Conservation (phyloP, 2,888 invertebrate genomes). For the Synanthedon formicaeformis region DNA sequence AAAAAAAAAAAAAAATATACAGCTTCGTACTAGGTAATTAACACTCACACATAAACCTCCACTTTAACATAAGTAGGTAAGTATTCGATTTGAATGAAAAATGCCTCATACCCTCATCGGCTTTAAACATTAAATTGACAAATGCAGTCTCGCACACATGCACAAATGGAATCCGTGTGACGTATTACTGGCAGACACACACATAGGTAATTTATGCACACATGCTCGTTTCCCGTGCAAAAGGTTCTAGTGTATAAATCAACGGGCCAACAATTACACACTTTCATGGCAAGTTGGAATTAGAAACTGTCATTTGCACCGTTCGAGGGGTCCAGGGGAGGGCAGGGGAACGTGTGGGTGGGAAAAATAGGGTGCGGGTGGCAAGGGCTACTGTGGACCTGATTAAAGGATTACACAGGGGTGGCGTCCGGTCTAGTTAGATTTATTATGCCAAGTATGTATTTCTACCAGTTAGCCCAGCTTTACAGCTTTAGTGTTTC, state of each 20-base stretch:
- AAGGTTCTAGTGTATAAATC: slow-evolving; percentile 65
- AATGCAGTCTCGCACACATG: slow-evolving; percentile 9
- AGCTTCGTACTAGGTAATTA: slow-evolving; percentile 10
- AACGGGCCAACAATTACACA: slow-evolving; percentile 70
- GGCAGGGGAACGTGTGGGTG: slow-evolving; percentile 36
- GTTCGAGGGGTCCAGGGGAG: slow-evolving; percentile 45
- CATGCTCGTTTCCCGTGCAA: slow-evolving; percentile 44
- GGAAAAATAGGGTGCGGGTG: slow-evolving; percentile 61
- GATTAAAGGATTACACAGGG: slow-evolving; percentile 68
- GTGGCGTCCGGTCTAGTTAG: slow-evolving; percentile 66
- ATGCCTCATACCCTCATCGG: slow-evolving; percentile 15
- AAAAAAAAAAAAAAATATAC: no score
- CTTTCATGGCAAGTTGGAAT: slow-evolving; percentile 72
- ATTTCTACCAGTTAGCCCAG: slow-evolving; percentile 59
- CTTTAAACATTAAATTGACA: slow-evolving; percentile 11
- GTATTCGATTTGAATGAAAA: slow-evolving; percentile 16
- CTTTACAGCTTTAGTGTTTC: slow-evolving; percentile 12
- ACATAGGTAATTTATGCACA: slow-evolving; percentile 23
- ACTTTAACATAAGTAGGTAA: slow-evolving; percentile 2
- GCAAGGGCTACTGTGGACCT: slow-evolving; percentile 65
- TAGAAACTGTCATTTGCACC: slow-evolving; percentile 73
- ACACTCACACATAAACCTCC: slow-evolving; percentile 1
- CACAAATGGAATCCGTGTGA: slow-evolving; percentile 13
- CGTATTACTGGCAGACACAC: slow-evolving; percentile 9
- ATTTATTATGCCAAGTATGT: slow-evolving; percentile 68